phyloP scores from a whole-genome alignment of 2,797 vertebrate species.

The Florisuga fusca region DNA sequence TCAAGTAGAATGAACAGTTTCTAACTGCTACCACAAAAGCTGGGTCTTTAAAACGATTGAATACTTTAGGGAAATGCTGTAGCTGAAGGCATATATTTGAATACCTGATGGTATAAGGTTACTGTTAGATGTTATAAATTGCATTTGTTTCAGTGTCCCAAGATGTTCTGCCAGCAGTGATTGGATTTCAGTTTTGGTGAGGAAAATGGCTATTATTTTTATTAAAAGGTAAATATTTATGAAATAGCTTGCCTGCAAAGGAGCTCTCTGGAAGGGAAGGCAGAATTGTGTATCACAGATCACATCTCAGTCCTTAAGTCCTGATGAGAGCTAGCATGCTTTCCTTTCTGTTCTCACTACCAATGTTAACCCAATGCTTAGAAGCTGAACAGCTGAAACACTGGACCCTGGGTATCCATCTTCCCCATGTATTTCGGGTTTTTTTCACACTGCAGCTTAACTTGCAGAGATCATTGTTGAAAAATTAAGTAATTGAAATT shows the following conservation, averaged over 20 bases:
- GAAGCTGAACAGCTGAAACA: background rate
- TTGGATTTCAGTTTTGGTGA: background rate
- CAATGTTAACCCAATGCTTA: background rate
- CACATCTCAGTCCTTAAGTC: background rate
- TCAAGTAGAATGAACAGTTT: slow-evolving; percentile 6
- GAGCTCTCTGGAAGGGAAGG: background rate
- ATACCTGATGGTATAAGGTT: slow-evolving; percentile 41
- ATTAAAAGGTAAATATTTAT: background rate
- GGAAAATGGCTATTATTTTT: background rate
- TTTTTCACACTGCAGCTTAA: background rate
- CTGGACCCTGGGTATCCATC: background rate
- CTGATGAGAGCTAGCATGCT: background rate
- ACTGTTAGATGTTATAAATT: slow-evolving; percentile 36
- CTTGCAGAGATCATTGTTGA: background rate
- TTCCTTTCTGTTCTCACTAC: background rate
- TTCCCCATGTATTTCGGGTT: background rate
- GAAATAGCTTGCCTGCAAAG: background rate
- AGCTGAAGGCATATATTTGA: slow-evolving; percentile 24
- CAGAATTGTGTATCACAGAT: background rate
- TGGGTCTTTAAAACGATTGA: background rate
- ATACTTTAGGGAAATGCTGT: slow-evolving; percentile 17
- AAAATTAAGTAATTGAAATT: background rate
- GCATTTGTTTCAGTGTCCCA: slow-evolving; percentile 8
- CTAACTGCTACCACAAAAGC: background rate
- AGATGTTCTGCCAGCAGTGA: background rate